Conservation (phyloP, 2,888 invertebrate genomes). For the Chalcis sispes region DNA sequence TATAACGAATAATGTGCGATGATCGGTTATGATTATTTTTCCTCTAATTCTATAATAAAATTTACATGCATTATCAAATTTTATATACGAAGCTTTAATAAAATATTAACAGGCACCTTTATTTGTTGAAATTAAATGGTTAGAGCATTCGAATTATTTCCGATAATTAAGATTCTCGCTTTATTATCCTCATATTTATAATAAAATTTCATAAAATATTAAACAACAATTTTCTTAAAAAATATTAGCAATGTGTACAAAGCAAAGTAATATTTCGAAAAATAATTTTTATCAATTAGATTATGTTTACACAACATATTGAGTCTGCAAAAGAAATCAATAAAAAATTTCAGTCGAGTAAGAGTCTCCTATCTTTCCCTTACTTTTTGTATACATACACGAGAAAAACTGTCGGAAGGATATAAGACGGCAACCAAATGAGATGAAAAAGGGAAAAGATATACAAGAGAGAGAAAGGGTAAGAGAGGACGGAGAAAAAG, state of each 20-base stretch:
- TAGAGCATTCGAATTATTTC: no score
- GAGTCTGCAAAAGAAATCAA: neutral
- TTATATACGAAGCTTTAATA: no score
- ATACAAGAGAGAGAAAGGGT: conserved; percentile 34
- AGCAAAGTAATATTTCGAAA: neutral
- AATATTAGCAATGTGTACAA: neutral
- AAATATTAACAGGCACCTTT: no score
- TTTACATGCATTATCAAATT: no score
- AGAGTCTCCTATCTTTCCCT: neutral
- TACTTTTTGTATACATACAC: neutral
- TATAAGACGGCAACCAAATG: conserved; percentile 40
- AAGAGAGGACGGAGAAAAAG: conserved; percentile 3
- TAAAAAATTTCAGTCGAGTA: neutral
- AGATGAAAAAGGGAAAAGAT: conserved; percentile 49
- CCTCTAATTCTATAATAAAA: no score
- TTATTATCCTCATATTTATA: no score
- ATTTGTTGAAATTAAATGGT: no score
- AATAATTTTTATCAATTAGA: no score
- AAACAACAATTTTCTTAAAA: neutral
- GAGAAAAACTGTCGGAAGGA: conserved; percentile 37
- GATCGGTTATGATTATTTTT: no score
- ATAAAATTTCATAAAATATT: no score
- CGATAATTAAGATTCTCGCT: no score
- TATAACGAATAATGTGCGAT: no score
- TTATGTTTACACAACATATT: neutral